Evolutionary conservation across 2,888 invertebrate genomes (phyloP).

Genomic region (Acronicta leporina): DNA sequence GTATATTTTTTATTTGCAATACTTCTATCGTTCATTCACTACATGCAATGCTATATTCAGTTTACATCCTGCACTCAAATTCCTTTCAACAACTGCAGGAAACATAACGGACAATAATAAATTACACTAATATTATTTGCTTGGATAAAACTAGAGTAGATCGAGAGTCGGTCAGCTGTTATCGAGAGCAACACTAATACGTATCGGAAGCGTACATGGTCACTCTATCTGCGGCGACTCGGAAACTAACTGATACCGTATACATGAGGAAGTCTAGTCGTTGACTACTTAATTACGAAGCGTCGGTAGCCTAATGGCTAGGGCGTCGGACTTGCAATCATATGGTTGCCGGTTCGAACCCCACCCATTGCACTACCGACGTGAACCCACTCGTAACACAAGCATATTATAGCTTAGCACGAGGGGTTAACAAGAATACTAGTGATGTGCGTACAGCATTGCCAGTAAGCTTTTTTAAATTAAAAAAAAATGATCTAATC

Average conservation of each 20-base stretch:
- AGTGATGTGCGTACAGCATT: no score
- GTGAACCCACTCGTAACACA: no score
- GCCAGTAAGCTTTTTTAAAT: no score
- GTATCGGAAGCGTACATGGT: constrained; percentile 45
- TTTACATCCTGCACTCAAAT: not conserved
- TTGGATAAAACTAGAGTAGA: constrained; percentile 1
- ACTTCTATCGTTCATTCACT: not conserved
- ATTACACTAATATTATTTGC: constrained; percentile 11
- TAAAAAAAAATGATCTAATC: constrained; percentile 12
- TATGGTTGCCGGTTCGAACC: no score
- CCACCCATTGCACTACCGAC: no score
- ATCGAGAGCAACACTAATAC: constrained; percentile 23
- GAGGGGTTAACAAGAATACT: no score
- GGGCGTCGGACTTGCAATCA: no score
- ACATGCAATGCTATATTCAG: constrained; percentile 7
- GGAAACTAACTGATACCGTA: constrained; percentile 32
- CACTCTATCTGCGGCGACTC: constrained; percentile 36
- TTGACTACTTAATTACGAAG: constrained; percentile 5
- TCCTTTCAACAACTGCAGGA: constrained; percentile 5
- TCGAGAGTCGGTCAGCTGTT: constrained; percentile 13
- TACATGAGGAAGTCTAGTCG: constrained; percentile 18
- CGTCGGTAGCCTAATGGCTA: no score
- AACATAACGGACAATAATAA: not conserved
- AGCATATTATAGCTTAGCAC: no score
- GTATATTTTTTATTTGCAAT: not conserved